A percentile compares a stretch with the other conserved stretches of the same genome.
Conservation (phyloP, 2,113 vertebrate species). For the Zosterops lateralis region DNA sequence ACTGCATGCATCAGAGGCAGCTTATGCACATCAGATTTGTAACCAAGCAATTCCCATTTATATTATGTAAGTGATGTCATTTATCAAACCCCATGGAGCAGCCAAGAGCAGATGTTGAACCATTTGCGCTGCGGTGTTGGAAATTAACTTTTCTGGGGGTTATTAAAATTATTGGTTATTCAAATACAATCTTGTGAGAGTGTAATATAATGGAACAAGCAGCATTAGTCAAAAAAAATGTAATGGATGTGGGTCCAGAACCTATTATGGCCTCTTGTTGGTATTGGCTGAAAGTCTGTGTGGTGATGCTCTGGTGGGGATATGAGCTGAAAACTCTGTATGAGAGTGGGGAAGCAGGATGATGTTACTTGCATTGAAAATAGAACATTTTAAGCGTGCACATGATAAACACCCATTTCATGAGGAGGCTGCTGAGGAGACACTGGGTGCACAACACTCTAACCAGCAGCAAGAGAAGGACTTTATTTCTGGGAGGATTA, state of each 20-base stretch:
- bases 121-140: neutral
- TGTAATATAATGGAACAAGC: neutral
- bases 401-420: neutral
- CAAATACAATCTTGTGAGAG: neutral
- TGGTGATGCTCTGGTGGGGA: neutral
- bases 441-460: fast-evolving
- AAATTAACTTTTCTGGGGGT: neutral
- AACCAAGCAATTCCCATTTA: constrained; percentile 22
- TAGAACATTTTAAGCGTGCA: neutral
- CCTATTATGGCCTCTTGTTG: neutral
- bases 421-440: neutral
- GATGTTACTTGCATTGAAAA: neutral
- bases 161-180: neutral
- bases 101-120: constrained; percentile 10
- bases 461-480: neutral
- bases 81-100: neutral
- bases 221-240: neutral
- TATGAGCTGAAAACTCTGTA: neutral
- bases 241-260: neutral
- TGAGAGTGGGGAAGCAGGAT: neutral
- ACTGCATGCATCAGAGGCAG: neutral
- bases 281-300: neutral
- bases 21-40: constrained; percentile 20
- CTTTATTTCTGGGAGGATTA: neutral
- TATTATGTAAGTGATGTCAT: constrained; percentile 20